Conservation (phyloP, 2,797 vertebrate species). For the Hippopotamyrus pictus region DNA sequence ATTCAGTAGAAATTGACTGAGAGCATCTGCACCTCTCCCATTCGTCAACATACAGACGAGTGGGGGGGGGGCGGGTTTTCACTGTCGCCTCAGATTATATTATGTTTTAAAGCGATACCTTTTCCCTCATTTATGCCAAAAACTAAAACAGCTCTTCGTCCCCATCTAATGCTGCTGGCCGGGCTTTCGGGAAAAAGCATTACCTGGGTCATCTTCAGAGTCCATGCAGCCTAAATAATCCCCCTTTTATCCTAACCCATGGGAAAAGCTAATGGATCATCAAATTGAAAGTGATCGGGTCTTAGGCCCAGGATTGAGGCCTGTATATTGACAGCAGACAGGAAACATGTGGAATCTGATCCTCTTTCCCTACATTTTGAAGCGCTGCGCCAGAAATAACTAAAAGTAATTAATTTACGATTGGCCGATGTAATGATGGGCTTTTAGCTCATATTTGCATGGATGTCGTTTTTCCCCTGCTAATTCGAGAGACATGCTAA, state of each 20-base stretch:
- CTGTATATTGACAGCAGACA: constrained; percentile 20
- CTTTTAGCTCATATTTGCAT: constrained; percentile 15
- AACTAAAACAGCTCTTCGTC: constrained; percentile 39
- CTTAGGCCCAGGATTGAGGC: constrained; percentile 28
- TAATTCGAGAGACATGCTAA: neutral
- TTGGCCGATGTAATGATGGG: neutral
- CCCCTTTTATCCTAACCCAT: constrained; percentile 36
- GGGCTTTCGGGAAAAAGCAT: constrained; percentile 46
- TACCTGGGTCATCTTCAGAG: constrained; percentile 44
- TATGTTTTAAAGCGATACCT: constrained; percentile 49
- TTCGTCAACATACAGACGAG: constrained; percentile 29
- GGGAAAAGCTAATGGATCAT: constrained; percentile 41
- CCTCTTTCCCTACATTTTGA: neutral
- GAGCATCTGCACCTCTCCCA: constrained; percentile 30
- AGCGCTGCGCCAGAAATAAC: neutral
- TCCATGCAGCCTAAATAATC: constrained; percentile 38
- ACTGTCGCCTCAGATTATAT: constrained; percentile 45
- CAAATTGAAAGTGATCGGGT: constrained; percentile 34
- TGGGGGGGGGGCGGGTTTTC: constrained; percentile 33
- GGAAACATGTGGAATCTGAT: constrained; percentile 24
- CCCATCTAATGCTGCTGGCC: constrained; percentile 33
- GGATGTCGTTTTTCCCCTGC: neutral
- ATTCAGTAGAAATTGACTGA: constrained; percentile 47
- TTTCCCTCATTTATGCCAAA: constrained; percentile 36
- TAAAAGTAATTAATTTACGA: constrained; percentile 14